phyloP scores from a whole-genome alignment of 64 coral and sea anemone genomes.

The Pocillopora verrucosa region DNA sequence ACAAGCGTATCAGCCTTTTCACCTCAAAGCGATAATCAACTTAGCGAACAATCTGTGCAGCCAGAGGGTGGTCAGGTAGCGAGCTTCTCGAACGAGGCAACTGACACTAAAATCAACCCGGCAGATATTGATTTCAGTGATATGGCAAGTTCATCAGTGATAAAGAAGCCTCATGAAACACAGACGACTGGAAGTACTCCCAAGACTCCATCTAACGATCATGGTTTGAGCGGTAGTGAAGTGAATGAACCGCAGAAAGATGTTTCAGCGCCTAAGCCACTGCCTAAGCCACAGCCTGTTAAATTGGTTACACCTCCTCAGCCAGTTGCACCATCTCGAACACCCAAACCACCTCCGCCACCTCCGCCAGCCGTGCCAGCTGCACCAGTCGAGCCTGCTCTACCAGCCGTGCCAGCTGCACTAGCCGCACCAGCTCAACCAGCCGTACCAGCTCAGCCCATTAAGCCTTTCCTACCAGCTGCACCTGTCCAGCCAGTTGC shows the following conservation, averaged over 20 bases:
- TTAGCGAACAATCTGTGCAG: not conserved
- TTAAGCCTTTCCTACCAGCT: not conserved
- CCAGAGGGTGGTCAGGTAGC: not conserved
- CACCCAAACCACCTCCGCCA: not conserved
- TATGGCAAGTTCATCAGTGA: not conserved
- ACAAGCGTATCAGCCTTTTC: conserved; percentile 4
- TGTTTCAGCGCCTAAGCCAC: not conserved
- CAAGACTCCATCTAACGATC: not conserved
- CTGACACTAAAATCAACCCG: not conserved
- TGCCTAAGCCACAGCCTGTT: not conserved
- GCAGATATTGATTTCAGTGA: conserved; percentile 17
- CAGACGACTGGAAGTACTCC: not conserved
- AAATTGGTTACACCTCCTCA: not conserved
- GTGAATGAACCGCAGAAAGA: not conserved
- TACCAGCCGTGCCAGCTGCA: not conserved
- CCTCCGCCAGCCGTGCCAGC: not conserved
- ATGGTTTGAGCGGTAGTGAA: not conserved
- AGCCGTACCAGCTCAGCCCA: not conserved
- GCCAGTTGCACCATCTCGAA: not conserved
- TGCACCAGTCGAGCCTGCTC: not conserved
- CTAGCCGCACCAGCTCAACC: not conserved
- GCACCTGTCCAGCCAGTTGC: not conserved
- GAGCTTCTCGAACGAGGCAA: not conserved
- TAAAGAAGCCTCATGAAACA: not conserved
- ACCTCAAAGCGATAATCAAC: not conserved